Base-by-base conservation (phyloP, 2,113 vertebrate species). In the Lota lota region DNA sequence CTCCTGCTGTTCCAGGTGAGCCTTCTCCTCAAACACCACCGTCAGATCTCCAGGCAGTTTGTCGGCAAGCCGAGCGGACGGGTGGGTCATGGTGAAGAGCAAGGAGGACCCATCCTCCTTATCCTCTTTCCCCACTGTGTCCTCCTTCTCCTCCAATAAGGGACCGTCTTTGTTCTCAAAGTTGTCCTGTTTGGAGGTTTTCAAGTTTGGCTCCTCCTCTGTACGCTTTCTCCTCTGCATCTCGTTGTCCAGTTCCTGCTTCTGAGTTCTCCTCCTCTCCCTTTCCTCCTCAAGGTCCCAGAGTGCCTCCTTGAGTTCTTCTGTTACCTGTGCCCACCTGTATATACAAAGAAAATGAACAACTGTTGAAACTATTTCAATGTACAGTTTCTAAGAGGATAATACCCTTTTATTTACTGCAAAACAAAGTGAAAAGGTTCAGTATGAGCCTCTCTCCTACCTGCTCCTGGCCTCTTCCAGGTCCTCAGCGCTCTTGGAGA, bases 401-500 rank as follows among this genome's bases (percentile, higher is more conserved):
- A 61, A 47, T 11, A 47, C 28, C 28, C 19, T 11, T 11, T 11
- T 59, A 59, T 21, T 20, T 22, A 8, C 15, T 22, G 58, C 8
- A 22, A 61, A 16, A 5, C 53, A 10, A 61, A 4, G 21, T 2
- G 5, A 61, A 19, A 61, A 11, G 12, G 14, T 61, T 24, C 21
- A n/a, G 53, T 3, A 59, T 36, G 20, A 63, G 63, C 61, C 1
- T 68, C 81, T 67, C 84, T 69, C 68, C 86, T 85, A 93, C 75
- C 89, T 93, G 69, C 58, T 77, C 64, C 87, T 67, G 57, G 88
- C 87, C 79, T 93, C 92, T 53, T 90, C 84, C 8, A 88, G 64
- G 20, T 92, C 88, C 63, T 86, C 83, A 0, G 80, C 84, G 22
- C 78, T 88, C 20, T 76, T 86, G 19, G 74, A 62, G 53, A 93